Percentiles rank a stretch among this genome's conserved stretches.
Evolutionary conservation across 1,140 invertebrate species (phyloP).

Genomic region (Lasioglossum baleicum): DNA sequence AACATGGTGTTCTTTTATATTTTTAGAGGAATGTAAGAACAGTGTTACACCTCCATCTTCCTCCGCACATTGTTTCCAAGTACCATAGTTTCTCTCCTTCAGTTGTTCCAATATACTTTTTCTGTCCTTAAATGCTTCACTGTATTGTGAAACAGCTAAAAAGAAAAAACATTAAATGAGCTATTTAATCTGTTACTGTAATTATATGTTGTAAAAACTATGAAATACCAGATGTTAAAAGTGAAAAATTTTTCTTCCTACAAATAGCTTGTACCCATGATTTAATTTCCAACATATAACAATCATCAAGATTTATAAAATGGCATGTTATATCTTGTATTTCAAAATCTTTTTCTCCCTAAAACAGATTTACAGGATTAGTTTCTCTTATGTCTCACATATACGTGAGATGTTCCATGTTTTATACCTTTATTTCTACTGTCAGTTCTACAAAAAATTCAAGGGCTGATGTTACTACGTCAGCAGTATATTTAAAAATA

Average conservation of each 20-base stretch:
- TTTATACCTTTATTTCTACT: slow-evolving; percentile 47
- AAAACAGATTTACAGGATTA: background rate
- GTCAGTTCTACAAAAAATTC: slow-evolving; percentile 39
- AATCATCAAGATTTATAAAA: slow-evolving; percentile 40
- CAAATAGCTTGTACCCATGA: slow-evolving; percentile 49
- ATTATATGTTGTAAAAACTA: slow-evolving; percentile 6
- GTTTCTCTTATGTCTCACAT: background rate
- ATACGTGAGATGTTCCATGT: no score
- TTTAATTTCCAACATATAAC: slow-evolving; percentile 50
- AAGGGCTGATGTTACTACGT: slow-evolving; percentile 47
- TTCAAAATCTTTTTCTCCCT: slow-evolving; percentile 43
- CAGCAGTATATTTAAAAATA: slow-evolving; percentile 49
- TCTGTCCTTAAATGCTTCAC: slow-evolving; percentile 26
- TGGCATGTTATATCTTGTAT: slow-evolving; percentile 52
- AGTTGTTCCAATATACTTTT: slow-evolving; percentile 36
- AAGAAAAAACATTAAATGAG: background rate
- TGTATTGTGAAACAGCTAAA: slow-evolving; percentile 60
- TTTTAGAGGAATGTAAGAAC: slow-evolving; percentile 25
- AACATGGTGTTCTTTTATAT: background rate
- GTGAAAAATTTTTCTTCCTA: slow-evolving; percentile 58
- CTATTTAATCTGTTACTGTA: background rate
- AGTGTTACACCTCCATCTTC: slow-evolving; percentile 50
- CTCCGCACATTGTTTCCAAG: background rate
- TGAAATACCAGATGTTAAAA: slow-evolving; percentile 55
- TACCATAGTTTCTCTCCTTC: slow-evolving; percentile 36